phyloP scores from a whole-genome alignment of 2,888 invertebrate genomes.

The Apamea sordens region DNA sequence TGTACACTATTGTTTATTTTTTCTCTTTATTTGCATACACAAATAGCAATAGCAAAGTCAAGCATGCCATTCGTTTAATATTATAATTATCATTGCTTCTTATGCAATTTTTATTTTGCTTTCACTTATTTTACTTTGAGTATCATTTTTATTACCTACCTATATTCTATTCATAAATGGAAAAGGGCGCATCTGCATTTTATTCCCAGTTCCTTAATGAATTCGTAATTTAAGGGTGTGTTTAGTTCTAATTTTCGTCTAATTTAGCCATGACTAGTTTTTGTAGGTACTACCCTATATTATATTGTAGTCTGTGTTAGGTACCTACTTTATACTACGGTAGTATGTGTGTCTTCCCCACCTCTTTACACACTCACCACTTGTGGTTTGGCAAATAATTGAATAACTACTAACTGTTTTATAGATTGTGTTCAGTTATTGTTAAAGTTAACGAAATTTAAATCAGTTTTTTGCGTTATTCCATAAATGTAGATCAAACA shows the following conservation, averaged over 20 bases:
- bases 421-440: constrained; percentile 49
- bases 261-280: constrained; percentile 39
- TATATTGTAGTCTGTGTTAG: no score
- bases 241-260: constrained; percentile 41
- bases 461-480: constrained; percentile 43
- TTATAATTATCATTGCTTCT: constrained; percentile 30
- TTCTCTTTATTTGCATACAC: constrained; percentile 44
- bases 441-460: constrained; percentile 31
- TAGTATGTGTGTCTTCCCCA: constrained; percentile 10
- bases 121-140: constrained; percentile 17
- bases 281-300: no score
- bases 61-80: constrained; percentile 22
- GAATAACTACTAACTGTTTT: constrained; percentile 10
- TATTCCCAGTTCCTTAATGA: constrained; percentile 33
- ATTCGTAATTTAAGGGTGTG: constrained; percentile 29
- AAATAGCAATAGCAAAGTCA: constrained; percentile 33
- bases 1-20: constrained; percentile 61
- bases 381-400: constrained; percentile 17
- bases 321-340: constrained; percentile 14
- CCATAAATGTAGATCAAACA: constrained; percentile 65
- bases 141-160: constrained; percentile 3
- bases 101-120: constrained; percentile 21
- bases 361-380: constrained; percentile 9
- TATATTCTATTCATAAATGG: constrained; percentile 8
- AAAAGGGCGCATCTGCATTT: constrained; percentile 29